These are phyloP conservation scores for Amyelois transitella DNA, from an alignment of 1,140 invertebrate genomes.

Conservation along the genomic window DNA sequence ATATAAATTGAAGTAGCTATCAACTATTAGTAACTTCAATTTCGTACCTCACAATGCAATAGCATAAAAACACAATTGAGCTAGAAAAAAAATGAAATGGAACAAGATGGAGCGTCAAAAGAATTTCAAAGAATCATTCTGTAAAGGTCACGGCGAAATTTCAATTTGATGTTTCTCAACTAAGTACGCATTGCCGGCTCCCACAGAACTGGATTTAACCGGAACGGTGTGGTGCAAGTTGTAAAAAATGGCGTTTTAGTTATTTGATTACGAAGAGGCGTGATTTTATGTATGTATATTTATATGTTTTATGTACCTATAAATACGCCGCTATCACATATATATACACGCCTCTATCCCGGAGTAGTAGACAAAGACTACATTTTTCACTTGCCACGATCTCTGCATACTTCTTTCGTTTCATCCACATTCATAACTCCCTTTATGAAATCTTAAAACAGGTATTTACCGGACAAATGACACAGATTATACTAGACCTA, in stretches of 20 bases:
- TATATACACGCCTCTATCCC: no score
- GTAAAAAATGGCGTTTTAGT: background rate
- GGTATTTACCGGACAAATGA: no score
- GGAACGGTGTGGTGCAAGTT: background rate
- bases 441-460: no score
- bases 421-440: no score
- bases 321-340: no score
- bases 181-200: background rate
- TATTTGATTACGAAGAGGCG: no score
- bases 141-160: background rate
- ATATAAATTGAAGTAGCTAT: background rate
- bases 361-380: no score
- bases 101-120: background rate
- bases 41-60: background rate
- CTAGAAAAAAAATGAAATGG: background rate
- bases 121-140: background rate
- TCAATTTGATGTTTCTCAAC: background rate
- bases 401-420: no score
- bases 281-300: background rate
- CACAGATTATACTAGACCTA: no score
- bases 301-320: no score
- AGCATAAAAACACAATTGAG: background rate
- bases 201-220: background rate
- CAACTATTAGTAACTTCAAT: background rate
- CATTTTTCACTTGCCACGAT: no score